Evolutionary conservation across 2,113 vertebrate species (phyloP), one percentile per base, ranked within the genome.

Genomic region (Nothocercus julius): DNA sequence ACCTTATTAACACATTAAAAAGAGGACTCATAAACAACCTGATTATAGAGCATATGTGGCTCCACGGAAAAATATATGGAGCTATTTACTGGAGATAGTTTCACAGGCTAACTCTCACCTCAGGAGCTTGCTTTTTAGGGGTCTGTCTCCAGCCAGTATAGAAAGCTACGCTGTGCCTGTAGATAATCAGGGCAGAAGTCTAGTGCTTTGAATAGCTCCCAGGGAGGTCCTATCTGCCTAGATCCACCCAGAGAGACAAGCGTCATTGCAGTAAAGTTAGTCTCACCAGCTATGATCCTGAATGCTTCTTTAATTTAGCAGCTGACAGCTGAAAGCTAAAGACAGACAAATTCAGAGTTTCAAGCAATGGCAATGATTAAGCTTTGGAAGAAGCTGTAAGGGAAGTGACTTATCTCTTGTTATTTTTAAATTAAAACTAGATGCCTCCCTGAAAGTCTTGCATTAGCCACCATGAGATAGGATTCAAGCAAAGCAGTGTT

Each of bases 351-450:
- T 69, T 53, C 77, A 42, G 32, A 45, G 28, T 92, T 67, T 83
- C 80, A 45, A 63, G 67, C 51, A 90, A 70, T 83, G 67, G 74
- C 54, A 78, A 72, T 51, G 79, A 93, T 85, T 74, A 92, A 95
- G n/a, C 24, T 77, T 77, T 72, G 56, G 70, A 82, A 94, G 47
- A 66, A 72, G n/a, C 34, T 89, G 19, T 30, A 69, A 79, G 44
- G 15, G 34, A 91, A 82, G 24, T 45, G 54, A 63, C 13, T 32
- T 54, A 49, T 58, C 49, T 85, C 38, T 62, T 85, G 45, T 42
- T 96, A 90, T 90, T 91, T 92, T 94, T 16, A 90, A 78, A 93
- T 68, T 34, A 61, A 75, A 88, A 22, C 44, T 90, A 75, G 30
- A 67, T 88, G 24, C 58, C 66, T 87, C 38, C 63, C 32, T 44